A percentile compares a stretch with the other conserved stretches of the same genome.
These are phyloP conservation scores for Micromussa lordhowensis DNA, from an alignment of 92 coral and sea anemone species.

Conservation along the genomic window DNA sequence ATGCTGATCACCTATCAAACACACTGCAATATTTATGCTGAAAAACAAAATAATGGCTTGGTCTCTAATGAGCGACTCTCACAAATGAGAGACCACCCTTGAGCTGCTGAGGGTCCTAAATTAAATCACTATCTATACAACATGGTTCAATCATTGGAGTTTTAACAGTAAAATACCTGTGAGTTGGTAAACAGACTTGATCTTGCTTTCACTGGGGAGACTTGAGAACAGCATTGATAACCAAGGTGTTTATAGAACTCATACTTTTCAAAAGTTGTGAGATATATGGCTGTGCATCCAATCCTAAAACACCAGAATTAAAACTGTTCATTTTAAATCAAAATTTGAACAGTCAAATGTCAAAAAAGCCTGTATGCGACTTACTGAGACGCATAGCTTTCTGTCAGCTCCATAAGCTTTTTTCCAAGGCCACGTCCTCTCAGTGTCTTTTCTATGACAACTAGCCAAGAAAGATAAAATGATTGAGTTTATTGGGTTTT, in stretches of 20 bases:
- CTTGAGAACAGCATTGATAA: slow-evolving; percentile 74
- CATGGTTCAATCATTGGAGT: neutral
- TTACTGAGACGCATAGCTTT: slow-evolving; percentile 76
- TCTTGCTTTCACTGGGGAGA: slow-evolving; percentile 79
- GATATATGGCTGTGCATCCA: slow-evolving; percentile 73
- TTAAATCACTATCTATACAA: neutral
- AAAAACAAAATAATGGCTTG: too few species aligned
- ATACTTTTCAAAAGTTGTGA: slow-evolving; percentile 83
- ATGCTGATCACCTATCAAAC: too few species aligned
- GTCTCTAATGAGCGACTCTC: too few species aligned
- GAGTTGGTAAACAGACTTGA: slow-evolving; percentile 65
- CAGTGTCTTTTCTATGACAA: slow-evolving; percentile 67
- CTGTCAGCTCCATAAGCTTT: slow-evolving; percentile 84
- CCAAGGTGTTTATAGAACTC: slow-evolving; percentile 93
- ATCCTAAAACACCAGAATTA: slow-evolving; percentile 47
- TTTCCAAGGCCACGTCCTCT: slow-evolving; percentile 94
- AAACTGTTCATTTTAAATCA: neutral
- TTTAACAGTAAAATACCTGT: slow-evolving; percentile 62
- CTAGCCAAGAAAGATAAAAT: slow-evolving; percentile 38
- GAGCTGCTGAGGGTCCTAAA: too few species aligned
- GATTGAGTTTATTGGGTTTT: too few species aligned
- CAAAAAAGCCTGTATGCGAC: neutral
- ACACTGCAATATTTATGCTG: too few species aligned
- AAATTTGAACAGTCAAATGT: neutral
- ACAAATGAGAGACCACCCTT: too few species aligned